A percentile compares a stretch with the other conserved stretches of the same genome.
Evolutionary conservation across 1,140 invertebrate species (phyloP).

Genomic region (Spodoptera frugiperda): DNA sequence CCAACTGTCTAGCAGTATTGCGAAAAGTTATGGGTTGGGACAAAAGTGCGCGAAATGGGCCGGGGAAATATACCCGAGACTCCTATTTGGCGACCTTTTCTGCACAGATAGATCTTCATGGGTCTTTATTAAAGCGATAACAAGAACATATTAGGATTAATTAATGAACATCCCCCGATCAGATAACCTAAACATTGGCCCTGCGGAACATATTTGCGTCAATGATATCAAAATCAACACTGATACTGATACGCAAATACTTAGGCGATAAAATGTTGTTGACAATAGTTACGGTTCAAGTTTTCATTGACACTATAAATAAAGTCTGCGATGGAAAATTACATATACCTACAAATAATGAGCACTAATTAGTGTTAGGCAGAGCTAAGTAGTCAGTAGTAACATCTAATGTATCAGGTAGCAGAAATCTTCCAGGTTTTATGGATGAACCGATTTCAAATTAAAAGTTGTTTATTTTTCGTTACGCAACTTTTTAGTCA

Average conservation of each 20-base stretch:
- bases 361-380: constrained; percentile 10
- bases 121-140: constrained; percentile 24
- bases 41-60: too few species aligned
- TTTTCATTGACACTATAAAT: constrained; percentile 71
- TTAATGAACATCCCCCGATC: constrained; percentile 57
- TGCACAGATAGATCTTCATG: background rate
- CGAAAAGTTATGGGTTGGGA: too few species aligned
- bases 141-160: constrained; percentile 42
- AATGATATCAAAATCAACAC: constrained; percentile 59
- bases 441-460: too few species aligned
- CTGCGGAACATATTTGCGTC: constrained; percentile 69
- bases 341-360: constrained; percentile 45
- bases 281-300: constrained; percentile 64
- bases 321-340: constrained; percentile 51
- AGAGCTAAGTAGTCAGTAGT: too few species aligned
- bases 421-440: too few species aligned
- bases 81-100: too few species aligned
- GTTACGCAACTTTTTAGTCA: constrained; percentile 5
- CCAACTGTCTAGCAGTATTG: too few species aligned
- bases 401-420: too few species aligned
- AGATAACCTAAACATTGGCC: constrained; percentile 69
- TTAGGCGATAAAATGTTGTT: constrained; percentile 63
- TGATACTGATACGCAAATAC: constrained; percentile 38
- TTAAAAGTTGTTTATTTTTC: background rate
- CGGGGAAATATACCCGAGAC: background rate